Evolutionary conservation across 2,888 invertebrate genomes (phyloP).

Genomic region (Dryobotodes eremita): DNA sequence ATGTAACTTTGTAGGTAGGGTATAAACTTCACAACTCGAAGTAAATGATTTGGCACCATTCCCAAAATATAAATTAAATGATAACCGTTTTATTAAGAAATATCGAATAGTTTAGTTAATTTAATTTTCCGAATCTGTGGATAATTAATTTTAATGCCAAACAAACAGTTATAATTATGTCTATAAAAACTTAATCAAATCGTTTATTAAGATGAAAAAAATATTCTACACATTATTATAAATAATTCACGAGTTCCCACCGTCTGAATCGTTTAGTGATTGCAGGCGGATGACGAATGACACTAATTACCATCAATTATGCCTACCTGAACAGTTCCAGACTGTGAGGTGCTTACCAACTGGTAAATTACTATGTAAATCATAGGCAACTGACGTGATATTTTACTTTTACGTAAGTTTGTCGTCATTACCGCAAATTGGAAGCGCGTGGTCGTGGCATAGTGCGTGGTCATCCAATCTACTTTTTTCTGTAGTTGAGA

Average conservation of each 20-base stretch:
- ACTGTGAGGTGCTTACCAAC: conserved; percentile 46
- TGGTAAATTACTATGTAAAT: conserved; percentile 61
- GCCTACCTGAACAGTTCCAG: conserved; percentile 36
- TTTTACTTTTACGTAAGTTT: conserved; percentile 49
- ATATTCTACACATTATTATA: conserved; percentile 11
- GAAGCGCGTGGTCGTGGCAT: conserved; percentile 15
- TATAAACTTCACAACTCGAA: not conserved
- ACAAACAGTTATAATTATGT: not conserved
- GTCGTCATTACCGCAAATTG: conserved; percentile 50
- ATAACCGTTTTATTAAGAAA: not conserved
- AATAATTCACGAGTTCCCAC: conserved; percentile 53
- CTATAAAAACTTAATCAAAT: not conserved
- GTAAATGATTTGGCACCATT: conserved; percentile 3
- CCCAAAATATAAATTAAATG: conserved; percentile 8
- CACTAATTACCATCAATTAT: conserved; percentile 59
- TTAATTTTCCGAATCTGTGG: conserved; percentile 8
- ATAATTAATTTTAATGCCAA: conserved; percentile 19
- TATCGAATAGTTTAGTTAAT: not conserved
- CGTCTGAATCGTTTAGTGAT: conserved; percentile 40
- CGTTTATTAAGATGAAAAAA: conserved; percentile 9
- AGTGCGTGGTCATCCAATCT: conserved; percentile 30
- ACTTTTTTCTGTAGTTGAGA: conserved; percentile 13
- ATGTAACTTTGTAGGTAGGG: not conserved
- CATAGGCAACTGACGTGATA: conserved; percentile 45
- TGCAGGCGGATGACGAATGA: conserved; percentile 53